Evolutionary conservation across 1,140 invertebrate species (phyloP), one percentile per base, ranked within the genome.

Genomic region (Phymorhynchus buccinoides): DNA sequence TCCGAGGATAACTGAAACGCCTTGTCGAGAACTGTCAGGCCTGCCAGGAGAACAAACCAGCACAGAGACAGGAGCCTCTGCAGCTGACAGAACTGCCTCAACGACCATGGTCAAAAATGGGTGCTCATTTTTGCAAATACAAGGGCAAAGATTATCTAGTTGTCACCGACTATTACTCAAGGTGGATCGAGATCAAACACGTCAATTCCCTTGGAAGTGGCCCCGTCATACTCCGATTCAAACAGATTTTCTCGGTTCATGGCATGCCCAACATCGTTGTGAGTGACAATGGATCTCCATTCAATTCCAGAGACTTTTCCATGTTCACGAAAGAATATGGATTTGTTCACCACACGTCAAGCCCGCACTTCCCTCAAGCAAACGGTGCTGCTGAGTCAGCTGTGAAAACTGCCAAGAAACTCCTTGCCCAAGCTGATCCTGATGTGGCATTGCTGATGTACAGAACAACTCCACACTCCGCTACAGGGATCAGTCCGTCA

Each of bases 261-360:
- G 68, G n/a, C 35, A 35, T 71, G 6, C 68, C 92, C 3, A 68
- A 91, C 41, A 88, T 87, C 42, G 37, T 94, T n/a, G 90, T 94
- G 44, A 90, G 91, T 0, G 94, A 94, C 88, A 94, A 93, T 87
- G 93, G 92, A 41, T 90, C 93, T 27, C 89, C 92, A 79, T 94
- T 94, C 84, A 90, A 88, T 12, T 93, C 90, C 9, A 52, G 83
- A 83, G 89, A 93, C 84, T 94, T 94, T 87, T 77, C 84, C 85
- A 66, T 88, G 14, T 94, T 94, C 88, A 85, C 89, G 48, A 89
- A 84, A 83, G 62, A 91, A 77, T 93, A 92, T 91, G 89, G 90
- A 12, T 91, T 94, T 86, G 56, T 88, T 56, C 91, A 93, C 27
- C 56, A 62, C 56, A 62, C 56, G 16, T 62, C 56, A 14, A 62